phyloP scores from a whole-genome alignment of 2,797 vertebrate species.

The Psittacula echo region DNA sequence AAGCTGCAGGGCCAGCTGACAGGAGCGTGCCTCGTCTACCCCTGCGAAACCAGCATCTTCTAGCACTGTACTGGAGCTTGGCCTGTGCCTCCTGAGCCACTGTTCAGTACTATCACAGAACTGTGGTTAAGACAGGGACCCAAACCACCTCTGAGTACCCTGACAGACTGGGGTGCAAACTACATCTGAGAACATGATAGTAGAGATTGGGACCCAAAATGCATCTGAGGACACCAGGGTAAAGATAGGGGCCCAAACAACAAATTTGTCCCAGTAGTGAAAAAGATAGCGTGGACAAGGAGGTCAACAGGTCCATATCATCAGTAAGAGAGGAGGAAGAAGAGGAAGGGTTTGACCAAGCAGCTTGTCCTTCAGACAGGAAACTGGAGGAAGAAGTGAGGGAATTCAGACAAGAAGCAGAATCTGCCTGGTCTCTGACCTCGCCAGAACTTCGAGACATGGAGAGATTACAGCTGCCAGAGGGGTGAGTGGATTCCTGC shows the following conservation, averaged over 20 bases:
- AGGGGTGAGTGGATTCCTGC: background rate
- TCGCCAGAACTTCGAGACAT: background rate
- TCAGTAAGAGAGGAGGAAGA: background rate
- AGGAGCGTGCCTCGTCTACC: background rate
- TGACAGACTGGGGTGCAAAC: background rate
- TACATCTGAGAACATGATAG: background rate
- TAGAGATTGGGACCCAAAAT: background rate
- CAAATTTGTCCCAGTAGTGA: background rate
- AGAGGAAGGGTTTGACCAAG: background rate
- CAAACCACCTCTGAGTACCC: background rate
- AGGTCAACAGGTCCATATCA: background rate
- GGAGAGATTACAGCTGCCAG: background rate
- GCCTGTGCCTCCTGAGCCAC: background rate
- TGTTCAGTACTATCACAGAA: background rate
- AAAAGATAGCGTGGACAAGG: background rate
- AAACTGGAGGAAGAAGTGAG: background rate
- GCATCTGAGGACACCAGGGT: background rate
- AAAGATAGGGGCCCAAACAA: background rate
- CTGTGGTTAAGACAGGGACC: background rate
- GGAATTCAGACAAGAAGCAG: background rate
- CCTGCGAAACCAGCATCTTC: background rate
- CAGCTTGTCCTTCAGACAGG: background rate
- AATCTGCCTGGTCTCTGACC: background rate
- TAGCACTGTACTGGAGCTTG: background rate
- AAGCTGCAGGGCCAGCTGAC: background rate